Evolutionary conservation across 2,888 invertebrate genomes (phyloP), one percentile per base, ranked within the genome.

Genomic region (Machimus atricapillus): DNA sequence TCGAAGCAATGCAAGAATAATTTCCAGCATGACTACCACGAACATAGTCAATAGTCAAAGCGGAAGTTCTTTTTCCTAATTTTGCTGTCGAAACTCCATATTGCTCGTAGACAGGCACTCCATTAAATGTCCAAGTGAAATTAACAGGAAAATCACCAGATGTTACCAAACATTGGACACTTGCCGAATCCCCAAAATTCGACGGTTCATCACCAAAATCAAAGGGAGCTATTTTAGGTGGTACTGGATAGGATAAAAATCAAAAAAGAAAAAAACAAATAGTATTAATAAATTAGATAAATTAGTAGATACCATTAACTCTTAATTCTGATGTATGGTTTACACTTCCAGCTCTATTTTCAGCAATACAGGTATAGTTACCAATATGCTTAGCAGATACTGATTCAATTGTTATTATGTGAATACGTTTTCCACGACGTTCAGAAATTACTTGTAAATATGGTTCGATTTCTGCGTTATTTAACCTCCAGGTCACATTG

Each of bases 281-380:
- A 52, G 27, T 19, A 37, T 86, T 77, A 76, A n/a, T 58, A 58
- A 27, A 74, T 56, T 5, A 37, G 31, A n/a, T 27, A 14, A 6
- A 83, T 43, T 76, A 43, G 23, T 19, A 79, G 79, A 46, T 90
- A 96, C 96, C 96, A 92, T 96, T 95, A 89, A 97, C 96, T 91
- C 94, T 94, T 89, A 97, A 93, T 91, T 94, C 94, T 89, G 96
- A 95, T 87, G 95, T 94, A 91, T 95, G 95, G 89, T 94, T 94
- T 89, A 95, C 94, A 89, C 93, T 93, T 90, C 96, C 97, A 87
- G 96, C 96, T 89, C 94, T 94, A 93, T 97, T 97, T 92, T 94
- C 94, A 87, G 96, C 96, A 89, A 94, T 93, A 91, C 96, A 96
- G 89, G 96, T 95, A 92, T 96, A 97, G 91, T 96, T 95, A 88